Evolutionary conservation across 2,797 vertebrate genomes (phyloP), one percentile per base, ranked within the genome.

Genomic region (Siniperca scherzeri): DNA sequence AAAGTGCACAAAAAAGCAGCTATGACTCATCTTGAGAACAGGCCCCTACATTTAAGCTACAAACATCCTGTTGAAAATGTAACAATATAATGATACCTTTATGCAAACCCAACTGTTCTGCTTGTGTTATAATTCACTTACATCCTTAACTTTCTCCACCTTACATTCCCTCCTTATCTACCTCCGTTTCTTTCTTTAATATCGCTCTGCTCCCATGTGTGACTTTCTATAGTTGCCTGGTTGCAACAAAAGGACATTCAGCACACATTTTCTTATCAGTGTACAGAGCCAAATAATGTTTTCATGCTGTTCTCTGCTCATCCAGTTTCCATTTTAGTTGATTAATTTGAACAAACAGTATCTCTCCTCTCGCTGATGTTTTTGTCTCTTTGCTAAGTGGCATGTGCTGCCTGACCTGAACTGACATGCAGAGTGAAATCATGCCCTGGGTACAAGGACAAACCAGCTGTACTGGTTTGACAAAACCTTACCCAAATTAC

Each of bases 381-480:
- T 70, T 73, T 75, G 7, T 81, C 14, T 48, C 7, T 57, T 3
- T 55, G 10, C 22, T 68, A 16, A 16, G 38, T 81, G 53, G 40
- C 33, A 22, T 81, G 38, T 57, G 27, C 27, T 81, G 53, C 82
- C 3, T 88, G 88, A 89, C 82, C 3, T 88, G 88, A 89, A 30
- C 33, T 62, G 70, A 85, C 88, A n/a, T 81, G 79, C 72, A 68
- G 33, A 61, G 38, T 70, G 44, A 81, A 78, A 46, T 40, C 48
- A 57, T 62, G 66, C 17, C 14, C 53, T 10, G 9, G 8, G 38
- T 61, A 17, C 3, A 59, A 22, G 3, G n/a, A 42, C 1, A 1
- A 89, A 92, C 86, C 1, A 1, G 83, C 7, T 88, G 57, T 61
- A 70, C 91, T 1, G 16, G 90, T 91, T 92, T 85, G 16, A 68